phyloP scores from a whole-genome alignment of 2,797 vertebrate species.

The Enteromius mattozi region DNA sequence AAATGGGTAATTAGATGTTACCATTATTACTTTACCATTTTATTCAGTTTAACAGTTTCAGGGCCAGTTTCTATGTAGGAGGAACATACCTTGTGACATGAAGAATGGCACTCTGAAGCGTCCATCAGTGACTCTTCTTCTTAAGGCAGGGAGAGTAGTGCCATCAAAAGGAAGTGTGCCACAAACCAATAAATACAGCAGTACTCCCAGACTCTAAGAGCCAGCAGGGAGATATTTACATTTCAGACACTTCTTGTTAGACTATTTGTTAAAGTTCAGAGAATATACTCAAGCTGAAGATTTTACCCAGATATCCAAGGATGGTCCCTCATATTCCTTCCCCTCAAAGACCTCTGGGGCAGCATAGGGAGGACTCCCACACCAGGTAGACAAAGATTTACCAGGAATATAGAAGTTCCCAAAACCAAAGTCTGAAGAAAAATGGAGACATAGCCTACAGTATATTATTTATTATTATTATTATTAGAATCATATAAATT shows the following conservation, averaged over 20 bases:
- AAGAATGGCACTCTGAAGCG: conserved; percentile 88
- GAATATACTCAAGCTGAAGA: background rate
- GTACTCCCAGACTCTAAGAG: conserved; percentile 86
- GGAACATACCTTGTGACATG: conserved; percentile 86
- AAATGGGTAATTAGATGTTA: background rate
- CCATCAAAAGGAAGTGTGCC: conserved; percentile 86
- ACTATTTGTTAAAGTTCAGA: background rate
- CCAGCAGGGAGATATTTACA: conserved; percentile 48
- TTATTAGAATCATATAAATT: background rate
- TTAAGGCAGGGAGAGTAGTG: conserved; percentile 83
- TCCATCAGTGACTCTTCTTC: conserved; percentile 85
- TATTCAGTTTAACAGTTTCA: background rate
- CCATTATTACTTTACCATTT: background rate
- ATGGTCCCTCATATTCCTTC: conserved; percentile 86
- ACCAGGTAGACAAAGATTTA: conserved; percentile 85
- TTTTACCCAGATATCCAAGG: conserved; percentile 88
- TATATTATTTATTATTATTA: background rate
- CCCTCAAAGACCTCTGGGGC: conserved; percentile 89
- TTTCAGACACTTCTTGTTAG: background rate
- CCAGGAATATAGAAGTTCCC: conserved; percentile 87
- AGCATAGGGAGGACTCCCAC: conserved; percentile 87
- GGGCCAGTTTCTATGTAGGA: too few species aligned
- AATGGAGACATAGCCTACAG: background rate
- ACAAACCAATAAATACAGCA: conserved; percentile 86
- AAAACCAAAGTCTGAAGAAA: conserved; percentile 86